Percentiles rank a stretch among this genome's conserved stretches.
phyloP scores from a whole-genome alignment of 1,140 invertebrate genomes.

The Akabosia matsudoensis region DNA sequence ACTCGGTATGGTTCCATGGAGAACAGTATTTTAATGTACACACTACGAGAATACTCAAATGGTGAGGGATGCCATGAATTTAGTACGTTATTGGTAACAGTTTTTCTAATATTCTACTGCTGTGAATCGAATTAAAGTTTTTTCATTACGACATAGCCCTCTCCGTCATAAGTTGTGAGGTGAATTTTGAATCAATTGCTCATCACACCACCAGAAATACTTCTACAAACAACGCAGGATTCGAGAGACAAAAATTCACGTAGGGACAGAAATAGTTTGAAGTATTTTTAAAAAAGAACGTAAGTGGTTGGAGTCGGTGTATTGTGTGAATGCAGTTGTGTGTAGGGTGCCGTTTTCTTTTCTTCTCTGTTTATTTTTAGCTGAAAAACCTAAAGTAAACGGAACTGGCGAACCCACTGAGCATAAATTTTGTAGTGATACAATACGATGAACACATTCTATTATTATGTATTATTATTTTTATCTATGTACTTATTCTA shows the following conservation, averaged over 20 bases:
- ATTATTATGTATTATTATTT: too few species aligned
- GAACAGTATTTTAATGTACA: background rate
- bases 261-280: too few species aligned
- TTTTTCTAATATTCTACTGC: constrained; percentile 38
- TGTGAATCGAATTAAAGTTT: constrained; percentile 45
- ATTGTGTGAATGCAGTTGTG: background rate
- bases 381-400: constrained; percentile 17
- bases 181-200: constrained; percentile 38
- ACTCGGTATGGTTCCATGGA: constrained; percentile 15
- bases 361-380: too few species aligned
- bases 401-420: constrained; percentile 11
- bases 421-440: constrained; percentile 12
- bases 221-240: too few species aligned
- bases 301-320: background rate
- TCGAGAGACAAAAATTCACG: too few species aligned
- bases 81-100: constrained; percentile 8
- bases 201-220: constrained; percentile 7
- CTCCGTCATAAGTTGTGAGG: constrained; percentile 23
- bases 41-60: background rate
- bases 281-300: too few species aligned
- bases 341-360: background rate
- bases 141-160: background rate
- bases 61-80: background rate
- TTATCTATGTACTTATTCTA: background rate
- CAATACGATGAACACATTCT: background rate